Evolutionary conservation across 2,113 vertebrate species (phyloP), one percentile per base, ranked within the genome.

Genomic region (Vicugna pacos): DNA sequence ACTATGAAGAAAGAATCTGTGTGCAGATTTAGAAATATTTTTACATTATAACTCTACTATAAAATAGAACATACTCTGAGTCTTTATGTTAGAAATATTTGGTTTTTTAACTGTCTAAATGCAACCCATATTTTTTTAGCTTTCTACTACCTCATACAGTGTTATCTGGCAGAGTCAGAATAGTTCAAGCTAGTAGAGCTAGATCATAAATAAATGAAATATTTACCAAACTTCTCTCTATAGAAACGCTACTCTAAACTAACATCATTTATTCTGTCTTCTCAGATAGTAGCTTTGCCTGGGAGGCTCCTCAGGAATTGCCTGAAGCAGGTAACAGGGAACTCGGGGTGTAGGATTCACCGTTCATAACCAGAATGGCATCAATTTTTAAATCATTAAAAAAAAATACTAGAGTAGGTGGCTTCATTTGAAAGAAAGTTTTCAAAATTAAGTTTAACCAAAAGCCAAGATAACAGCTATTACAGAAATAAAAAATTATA

Each of bases 41-140:
- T 85, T 56, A 70, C 24, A 5, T 52, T 92, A 32, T 73, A 83
- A 50, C 3, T 69, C 2, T 6, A 54, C 89, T 81, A 64, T 50
- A 62, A 81, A 89, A 76, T 86, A 75, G 52, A 92, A 19, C 20
- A 48, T 64, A 30, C 30, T 65, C 3, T 80, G 70, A 95, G 54
- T 80, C 48, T 58, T 60, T 67, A 35, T 26, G 54, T 35, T 80
- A 84, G 77, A 95, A 91, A 65, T 86, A 88, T 52, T 76, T 85
- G 48, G 28, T 22, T 60, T 93, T 87, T 64, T 32, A 89, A 62
- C 67, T 73, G 1, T 79, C 14, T 90, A 69, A 82, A 94, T 56
- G 6, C 35, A 62, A 72, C 20, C 35, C 72, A 15, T 54, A 52
- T 54, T 88, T 80, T 80, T 94, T 26, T 70, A 48, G 13, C 8